phyloP scores from a whole-genome alignment of 1,140 invertebrate genomes.

The Plectrocnemia conspersa region DNA sequence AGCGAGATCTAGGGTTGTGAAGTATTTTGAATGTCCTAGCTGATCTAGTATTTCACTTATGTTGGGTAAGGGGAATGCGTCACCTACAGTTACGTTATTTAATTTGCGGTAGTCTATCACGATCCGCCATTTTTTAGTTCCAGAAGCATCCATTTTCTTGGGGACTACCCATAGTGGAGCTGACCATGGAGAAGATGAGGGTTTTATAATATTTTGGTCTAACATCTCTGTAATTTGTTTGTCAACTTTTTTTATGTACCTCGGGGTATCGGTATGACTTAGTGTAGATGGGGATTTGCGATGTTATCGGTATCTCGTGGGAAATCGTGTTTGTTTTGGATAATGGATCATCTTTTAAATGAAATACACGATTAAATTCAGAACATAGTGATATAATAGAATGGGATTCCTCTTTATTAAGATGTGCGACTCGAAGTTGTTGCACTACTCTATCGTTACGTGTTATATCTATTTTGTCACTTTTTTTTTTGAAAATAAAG shows the following conservation, averaged over 20 bases:
- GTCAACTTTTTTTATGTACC: constrained; percentile 36
- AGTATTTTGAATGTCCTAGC: constrained; percentile 45
- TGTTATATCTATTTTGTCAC: no score
- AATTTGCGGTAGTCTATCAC: constrained; percentile 41
- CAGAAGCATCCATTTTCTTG: constrained; percentile 38
- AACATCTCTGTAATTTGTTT: constrained; percentile 34
- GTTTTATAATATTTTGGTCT: constrained; percentile 27
- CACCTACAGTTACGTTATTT: constrained; percentile 39
- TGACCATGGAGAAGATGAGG: constrained; percentile 21
- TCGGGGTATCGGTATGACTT: constrained; percentile 39
- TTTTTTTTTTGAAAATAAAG: no score
- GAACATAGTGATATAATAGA: constrained; percentile 5
- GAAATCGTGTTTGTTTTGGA: constrained; percentile 33
- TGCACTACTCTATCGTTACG: no score
- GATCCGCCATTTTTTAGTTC: constrained; percentile 39
- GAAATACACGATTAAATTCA: constrained; percentile 33
- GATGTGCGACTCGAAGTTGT: no score
- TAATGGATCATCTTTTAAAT: constrained; percentile 31
- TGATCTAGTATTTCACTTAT: constrained; percentile 49
- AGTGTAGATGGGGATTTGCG: constrained; percentile 30
- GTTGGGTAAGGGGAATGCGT: constrained; percentile 50
- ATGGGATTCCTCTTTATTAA: constrained; percentile 16
- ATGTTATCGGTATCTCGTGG: constrained; percentile 30
- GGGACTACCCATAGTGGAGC: constrained; percentile 36
- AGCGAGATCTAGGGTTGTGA: constrained; percentile 49